A percentile compares a stretch with the other conserved stretches of the same genome.
These are phyloP conservation scores for Sinotaia quadrata DNA, from an alignment of 2,888 invertebrate genomes.

Conservation along the genomic window DNA sequence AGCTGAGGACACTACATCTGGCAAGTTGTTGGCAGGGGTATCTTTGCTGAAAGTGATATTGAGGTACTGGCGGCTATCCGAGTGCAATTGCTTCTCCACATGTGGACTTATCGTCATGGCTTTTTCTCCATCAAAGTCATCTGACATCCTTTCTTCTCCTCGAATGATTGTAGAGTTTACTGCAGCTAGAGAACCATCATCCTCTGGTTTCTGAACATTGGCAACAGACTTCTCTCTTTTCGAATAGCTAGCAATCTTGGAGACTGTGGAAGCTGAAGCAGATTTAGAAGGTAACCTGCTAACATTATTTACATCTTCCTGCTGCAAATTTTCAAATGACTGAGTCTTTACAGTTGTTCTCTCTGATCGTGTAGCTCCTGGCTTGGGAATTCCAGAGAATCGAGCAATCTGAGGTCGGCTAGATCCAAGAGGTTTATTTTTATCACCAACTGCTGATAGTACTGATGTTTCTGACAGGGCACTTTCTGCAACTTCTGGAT, in stretches of 20 bases:
- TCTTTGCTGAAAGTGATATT: conserved; percentile 56
- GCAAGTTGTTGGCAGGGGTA: conserved; percentile 15
- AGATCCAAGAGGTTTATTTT: conserved; percentile 9
- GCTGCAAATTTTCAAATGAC: conserved; percentile 8
- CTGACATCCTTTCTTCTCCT: conserved; percentile 30
- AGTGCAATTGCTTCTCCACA: conserved; percentile 45
- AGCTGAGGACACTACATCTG: conserved; percentile 35
- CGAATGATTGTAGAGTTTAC: conserved; percentile 51
- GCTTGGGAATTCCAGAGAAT: conserved; percentile 28
- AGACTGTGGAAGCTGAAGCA: neutral
- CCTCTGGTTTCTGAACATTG: too few species aligned
- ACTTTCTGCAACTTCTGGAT: conserved; percentile 3
- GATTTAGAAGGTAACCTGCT: neutral
- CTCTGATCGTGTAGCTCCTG: conserved; percentile 6
- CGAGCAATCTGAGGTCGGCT: conserved; percentile 31
- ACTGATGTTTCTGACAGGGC: conserved; percentile 18
- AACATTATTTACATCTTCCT: neutral
- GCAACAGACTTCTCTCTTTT: conserved; percentile 1
- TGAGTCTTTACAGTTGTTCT: conserved; percentile 5
- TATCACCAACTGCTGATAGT: conserved; percentile 22
- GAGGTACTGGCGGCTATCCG: conserved; percentile 52
- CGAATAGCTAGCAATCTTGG: conserved; percentile 17
- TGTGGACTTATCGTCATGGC: conserved; percentile 33
- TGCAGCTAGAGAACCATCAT: conserved; percentile 30
- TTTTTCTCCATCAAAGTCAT: conserved; percentile 28